Evolutionary conservation across 2,113 vertebrate genomes (phyloP), one percentile per base, ranked within the genome.

Genomic region (Heliornis fulica): DNA sequence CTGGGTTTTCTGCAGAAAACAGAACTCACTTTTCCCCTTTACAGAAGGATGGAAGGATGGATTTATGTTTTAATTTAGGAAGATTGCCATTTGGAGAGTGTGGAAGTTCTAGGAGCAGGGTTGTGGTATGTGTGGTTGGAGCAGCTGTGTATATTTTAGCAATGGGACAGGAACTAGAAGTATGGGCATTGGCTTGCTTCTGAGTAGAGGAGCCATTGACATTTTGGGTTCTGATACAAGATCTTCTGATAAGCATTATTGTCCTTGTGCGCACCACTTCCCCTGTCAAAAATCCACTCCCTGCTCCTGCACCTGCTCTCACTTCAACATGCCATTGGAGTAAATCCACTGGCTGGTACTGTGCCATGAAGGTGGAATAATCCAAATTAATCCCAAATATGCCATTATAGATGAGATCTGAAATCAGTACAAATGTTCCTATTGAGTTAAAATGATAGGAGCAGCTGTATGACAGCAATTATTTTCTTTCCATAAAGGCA

Each of bases 1-100:
- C 77, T 95, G 70, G 14, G 25, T 68, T 96, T 97, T 97, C 81
- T 92, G 90, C 41, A 91, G 83, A 94, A 97, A 97, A 86, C 59
- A 95, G 85, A 87, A 92, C 59, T 94, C 45, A 83, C 23, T 28
- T 91, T 89, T 34, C 48, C 43, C 74, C 89, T 94, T 96, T 76
- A 66, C 23, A 82, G 82, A 68, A 95, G 61, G 81, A 46, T 22
- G 12, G 59, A 68, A 95, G 61, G 81, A 46, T 22, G 12, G 59
- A 71, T 83, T 92, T 93, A 82, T 91, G 86, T 69, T 95, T 96
- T 91, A 89, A 90, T 91, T 84, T 51, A 75, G 63, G 81, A 95
- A 92, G 34, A 9, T 36, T 94, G 77, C 38, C 46, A 45, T 78
- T 43, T 87, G 82, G 68, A 85, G 61, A 50, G 56, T 70, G 40